These are phyloP conservation scores for Phrynocephalus forsythii DNA, from an alignment of 2,797 vertebrate species.

Conservation along the genomic window DNA sequence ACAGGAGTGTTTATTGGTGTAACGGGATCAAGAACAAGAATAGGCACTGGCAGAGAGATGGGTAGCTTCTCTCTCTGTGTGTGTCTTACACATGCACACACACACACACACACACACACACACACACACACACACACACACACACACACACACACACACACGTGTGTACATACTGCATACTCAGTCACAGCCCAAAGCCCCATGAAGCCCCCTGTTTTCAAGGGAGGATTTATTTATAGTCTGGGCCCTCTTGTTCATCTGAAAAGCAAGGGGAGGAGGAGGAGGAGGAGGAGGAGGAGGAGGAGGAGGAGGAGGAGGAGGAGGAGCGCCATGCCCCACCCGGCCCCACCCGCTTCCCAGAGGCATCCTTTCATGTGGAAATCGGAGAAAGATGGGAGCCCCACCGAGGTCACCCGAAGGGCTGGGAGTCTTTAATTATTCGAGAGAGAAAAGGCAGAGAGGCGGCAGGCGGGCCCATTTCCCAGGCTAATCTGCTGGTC, in stretches of 20 bases:
- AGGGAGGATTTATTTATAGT: slow-evolving; percentile 81
- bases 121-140: slow-evolving; percentile 30
- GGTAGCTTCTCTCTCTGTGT: no score
- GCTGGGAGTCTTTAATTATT: slow-evolving; percentile 82
- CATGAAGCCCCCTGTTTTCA: slow-evolving; percentile 77
- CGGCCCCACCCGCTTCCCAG: slow-evolving; percentile 43
- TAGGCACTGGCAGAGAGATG: no score
- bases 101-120: no score
- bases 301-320: not conserved
- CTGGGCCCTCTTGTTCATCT: slow-evolving; percentile 74
- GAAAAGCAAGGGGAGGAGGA: slow-evolving; percentile 70
- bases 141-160: not conserved
- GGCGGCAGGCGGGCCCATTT: slow-evolving; percentile 29
- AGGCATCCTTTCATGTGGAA: slow-evolving; percentile 84
- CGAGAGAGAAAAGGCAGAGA: slow-evolving; percentile 70
- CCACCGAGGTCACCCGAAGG: slow-evolving; percentile 75
- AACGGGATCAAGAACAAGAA: no score
- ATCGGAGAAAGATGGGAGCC: slow-evolving; percentile 76
- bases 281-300: not conserved
- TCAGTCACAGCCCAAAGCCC: slow-evolving; percentile 64
- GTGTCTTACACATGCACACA: no score
- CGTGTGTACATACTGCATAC: not conserved
- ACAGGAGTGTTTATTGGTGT: no score
- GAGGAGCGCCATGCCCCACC: no score
- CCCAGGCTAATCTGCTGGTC: slow-evolving; percentile 55